These are phyloP conservation scores for Ficedula albicollis DNA, from an alignment of 2,797 vertebrate genomes.

Conservation along the genomic window DNA sequence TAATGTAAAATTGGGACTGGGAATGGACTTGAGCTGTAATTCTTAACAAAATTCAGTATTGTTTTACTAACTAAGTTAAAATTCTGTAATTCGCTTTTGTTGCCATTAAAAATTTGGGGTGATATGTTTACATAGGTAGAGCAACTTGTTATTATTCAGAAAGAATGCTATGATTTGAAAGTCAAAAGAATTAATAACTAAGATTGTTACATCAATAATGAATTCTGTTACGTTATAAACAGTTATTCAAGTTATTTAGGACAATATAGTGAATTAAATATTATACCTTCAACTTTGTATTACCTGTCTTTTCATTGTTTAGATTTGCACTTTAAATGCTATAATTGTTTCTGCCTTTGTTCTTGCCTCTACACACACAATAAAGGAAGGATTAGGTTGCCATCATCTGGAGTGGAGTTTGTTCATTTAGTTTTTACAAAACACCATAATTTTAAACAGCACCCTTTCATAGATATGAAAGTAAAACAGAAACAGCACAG, in stretches of 20 bases:
- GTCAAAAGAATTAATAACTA: neutral
- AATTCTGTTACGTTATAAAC: neutral
- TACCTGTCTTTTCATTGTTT: neutral
- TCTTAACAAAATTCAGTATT: neutral
- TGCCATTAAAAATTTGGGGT: neutral
- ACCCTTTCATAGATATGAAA: neutral
- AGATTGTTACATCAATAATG: neutral
- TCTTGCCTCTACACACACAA: neutral
- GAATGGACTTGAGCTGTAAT: neutral
- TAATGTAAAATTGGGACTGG: neutral
- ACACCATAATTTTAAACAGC: neutral
- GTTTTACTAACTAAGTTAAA: neutral
- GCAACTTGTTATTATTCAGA: neutral
- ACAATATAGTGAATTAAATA: neutral
- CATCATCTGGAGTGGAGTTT: neutral
- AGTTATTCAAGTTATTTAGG: neutral
- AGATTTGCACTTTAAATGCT: neutral
- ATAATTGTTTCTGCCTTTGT: neutral
- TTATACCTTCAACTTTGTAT: neutral
- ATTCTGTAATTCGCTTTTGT: neutral
- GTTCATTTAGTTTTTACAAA: neutral
- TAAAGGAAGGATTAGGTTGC: constrained; percentile 7
- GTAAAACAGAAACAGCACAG: neutral
- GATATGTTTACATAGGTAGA: neutral
- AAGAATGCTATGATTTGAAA: neutral